Conservation (phyloP, 2,888 invertebrate genomes). For the Amaurobius ferox region DNA sequence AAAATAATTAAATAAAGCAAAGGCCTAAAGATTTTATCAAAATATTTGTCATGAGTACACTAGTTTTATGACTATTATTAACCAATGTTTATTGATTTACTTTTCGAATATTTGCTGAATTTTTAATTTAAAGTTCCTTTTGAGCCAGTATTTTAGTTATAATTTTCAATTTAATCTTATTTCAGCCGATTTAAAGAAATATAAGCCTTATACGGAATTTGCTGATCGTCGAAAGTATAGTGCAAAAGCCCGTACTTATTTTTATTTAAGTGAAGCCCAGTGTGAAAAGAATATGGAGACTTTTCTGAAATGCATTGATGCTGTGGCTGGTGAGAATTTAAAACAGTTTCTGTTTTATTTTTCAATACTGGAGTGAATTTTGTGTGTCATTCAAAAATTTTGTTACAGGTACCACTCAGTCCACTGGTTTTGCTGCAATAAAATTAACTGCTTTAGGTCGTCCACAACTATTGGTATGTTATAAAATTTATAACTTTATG, state of each 20-base stretch:
- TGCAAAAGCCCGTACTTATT: slow-evolving; percentile 96
- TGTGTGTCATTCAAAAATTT: not conserved
- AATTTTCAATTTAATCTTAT: not conserved
- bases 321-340: slow-evolving; percentile 87
- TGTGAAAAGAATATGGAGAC: slow-evolving; percentile 98
- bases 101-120: too few relatives aligned
- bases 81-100: too few relatives aligned
- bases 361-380: not conserved
- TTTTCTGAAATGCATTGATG: slow-evolving; percentile 95
- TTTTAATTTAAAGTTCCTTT: too few relatives aligned
- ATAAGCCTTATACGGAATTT: slow-evolving; percentile 93
- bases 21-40: too few relatives aligned
- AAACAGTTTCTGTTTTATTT: not conserved
- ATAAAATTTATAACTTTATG: too few relatives aligned
- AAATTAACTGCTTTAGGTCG: slow-evolving; percentile 98
- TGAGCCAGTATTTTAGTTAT: not conserved
- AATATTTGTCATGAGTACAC: too few relatives aligned
- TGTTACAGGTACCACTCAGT: slow-evolving; percentile 88
- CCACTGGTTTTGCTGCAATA: slow-evolving; percentile 96
- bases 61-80: too few relatives aligned
- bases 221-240: slow-evolving; percentile 96
- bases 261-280: slow-evolving; percentile 97
- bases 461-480: slow-evolving; percentile 91
- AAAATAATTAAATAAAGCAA: too few relatives aligned
- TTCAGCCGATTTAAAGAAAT: slow-evolving; percentile 87